These are phyloP conservation scores for Phragmatobia fuliginosa DNA, from an alignment of 2,888 invertebrate species.

Conservation along the genomic window DNA sequence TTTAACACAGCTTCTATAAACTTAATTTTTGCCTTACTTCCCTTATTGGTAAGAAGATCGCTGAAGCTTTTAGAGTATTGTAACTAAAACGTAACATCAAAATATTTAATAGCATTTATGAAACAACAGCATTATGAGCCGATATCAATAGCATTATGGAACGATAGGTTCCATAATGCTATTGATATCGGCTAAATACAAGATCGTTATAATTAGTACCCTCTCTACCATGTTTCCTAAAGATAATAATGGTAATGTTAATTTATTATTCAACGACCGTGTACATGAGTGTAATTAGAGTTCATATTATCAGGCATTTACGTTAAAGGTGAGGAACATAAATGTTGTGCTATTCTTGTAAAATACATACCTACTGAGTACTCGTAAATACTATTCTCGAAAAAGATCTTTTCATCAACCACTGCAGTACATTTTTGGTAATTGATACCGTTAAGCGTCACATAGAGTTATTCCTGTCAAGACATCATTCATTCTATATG, in stretches of 20 bases:
- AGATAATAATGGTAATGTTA: not conserved
- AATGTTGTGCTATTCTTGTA: not conserved
- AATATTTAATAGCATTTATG: too few relatives aligned
- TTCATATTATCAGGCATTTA: conserved; percentile 6
- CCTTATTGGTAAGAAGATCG: too few relatives aligned
- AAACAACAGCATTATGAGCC: too few relatives aligned
- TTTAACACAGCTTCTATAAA: too few relatives aligned
- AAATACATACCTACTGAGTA: not conserved
- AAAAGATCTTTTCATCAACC: conserved; percentile 68
- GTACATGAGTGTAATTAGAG: not conserved
- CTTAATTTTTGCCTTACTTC: too few relatives aligned
- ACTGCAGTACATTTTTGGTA: conserved; percentile 67
- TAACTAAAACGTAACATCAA: too few relatives aligned
- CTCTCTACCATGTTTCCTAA: not conserved
- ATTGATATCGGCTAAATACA: too few relatives aligned
- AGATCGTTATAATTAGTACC: not conserved
- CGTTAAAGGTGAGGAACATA: conserved; percentile 45
- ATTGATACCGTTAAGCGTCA: conserved; percentile 75
- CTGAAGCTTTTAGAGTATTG: too few relatives aligned
- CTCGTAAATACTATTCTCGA: conserved; percentile 61
- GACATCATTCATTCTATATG: not conserved
- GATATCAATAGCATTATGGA: too few relatives aligned
- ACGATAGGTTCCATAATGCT: too few relatives aligned
- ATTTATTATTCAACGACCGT: not conserved
- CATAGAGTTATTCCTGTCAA: conserved; percentile 70